Evolutionary conservation across 30 jellyfish, hydroid and myxozoan species (phyloP), one percentile per base, ranked within the genome.

Genomic region (Chrysaora quinquecirrha): DNA sequence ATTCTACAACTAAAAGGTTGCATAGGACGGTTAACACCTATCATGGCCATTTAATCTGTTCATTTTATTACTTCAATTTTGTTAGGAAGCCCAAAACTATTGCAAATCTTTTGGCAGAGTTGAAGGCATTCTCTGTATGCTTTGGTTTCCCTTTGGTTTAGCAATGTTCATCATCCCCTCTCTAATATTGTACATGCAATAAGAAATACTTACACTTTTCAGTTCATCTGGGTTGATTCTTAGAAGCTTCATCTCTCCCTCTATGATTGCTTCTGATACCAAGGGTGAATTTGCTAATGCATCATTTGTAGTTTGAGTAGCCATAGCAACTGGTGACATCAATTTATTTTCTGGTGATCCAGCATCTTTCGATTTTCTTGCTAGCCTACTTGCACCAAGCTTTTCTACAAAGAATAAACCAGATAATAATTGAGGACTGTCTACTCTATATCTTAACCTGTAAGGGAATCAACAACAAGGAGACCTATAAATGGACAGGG

Each of bases 301-400:
- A 43, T 38, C 43, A 25, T 64, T 48, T 25, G 70, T 76, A 80
- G 19, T 80, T 3, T 67, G 84, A 24, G 78, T 56, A 2, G 34
- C 72, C 14, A 74, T 18, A 7, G 11, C 81, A 28, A 83, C 87
- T 30, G 94, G 94, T 7, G 94, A 83, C 67, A 56, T 43, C 21
- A 20, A 58, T 27, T 83, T 83, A n/a, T 52, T 56, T 20, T 72
- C 86, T 25, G 94, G 94, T 29, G 94, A 71, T n/a, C 87, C 94
- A 12, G 87, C 76, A 71, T 73, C 94, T 61, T 73, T 72, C 28
- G 83, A 60, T 46, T 63, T 83, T 33, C 83, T 71, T 2, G 94
- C 87, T 0, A 67, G 50, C 30, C 61, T 83, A 47, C 25, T 21
- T 16, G 50, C 79, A 30, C 61, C 56, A 28, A 56, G 61, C 71